A percentile compares a stretch with the other conserved stretches of the same genome.
These are phyloP conservation scores for Masnerella sp. DNA, from an alignment of 2,888 invertebrate species.

Conservation along the genomic window DNA sequence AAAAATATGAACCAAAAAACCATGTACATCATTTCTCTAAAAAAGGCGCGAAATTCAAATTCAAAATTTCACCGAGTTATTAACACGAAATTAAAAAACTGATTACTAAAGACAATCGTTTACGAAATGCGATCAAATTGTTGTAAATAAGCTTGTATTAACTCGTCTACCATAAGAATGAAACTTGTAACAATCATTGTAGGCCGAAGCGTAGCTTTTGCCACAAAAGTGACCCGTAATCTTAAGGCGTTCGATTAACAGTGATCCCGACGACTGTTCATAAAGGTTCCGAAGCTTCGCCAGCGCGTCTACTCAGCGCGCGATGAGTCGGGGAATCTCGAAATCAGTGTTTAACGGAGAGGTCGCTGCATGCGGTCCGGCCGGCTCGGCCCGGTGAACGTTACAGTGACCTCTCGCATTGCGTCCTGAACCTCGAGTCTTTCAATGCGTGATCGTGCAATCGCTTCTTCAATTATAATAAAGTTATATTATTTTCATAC, in stretches of 20 bases:
- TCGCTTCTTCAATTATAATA: conserved; percentile 62
- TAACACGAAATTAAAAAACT: no score
- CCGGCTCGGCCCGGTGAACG: neutral
- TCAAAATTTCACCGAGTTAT: no score
- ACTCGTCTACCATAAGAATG: conserved; percentile 17
- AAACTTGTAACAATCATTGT: conserved; percentile 42
- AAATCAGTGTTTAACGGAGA: conserved; percentile 13
- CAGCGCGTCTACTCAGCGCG: neutral
- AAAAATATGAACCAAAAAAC: no score
- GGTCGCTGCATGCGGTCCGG: conserved; percentile 1
- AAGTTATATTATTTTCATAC: conserved; percentile 59
- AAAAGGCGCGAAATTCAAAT: no score
- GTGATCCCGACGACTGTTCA: conserved; percentile 20
- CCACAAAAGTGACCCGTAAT: conserved; percentile 30
- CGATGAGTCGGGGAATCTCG: conserved; percentile 27
- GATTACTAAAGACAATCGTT: no score
- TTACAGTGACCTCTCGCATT: conserved; percentile 52
- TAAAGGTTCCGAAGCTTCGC: conserved; percentile 26
- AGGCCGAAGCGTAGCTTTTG: conserved; percentile 47
- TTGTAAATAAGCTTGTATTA: conserved; percentile 51
- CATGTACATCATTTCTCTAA: no score
- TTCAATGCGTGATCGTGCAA: conserved; percentile 69
- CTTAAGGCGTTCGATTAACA: conserved; percentile 22
- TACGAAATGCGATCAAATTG: no score
- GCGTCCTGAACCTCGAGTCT: conserved; percentile 69